Percentiles rank a stretch among this genome's conserved stretches.
Evolutionary conservation across 2,797 vertebrate species (phyloP).

Genomic region (Bovichtus diacanthus): DNA sequence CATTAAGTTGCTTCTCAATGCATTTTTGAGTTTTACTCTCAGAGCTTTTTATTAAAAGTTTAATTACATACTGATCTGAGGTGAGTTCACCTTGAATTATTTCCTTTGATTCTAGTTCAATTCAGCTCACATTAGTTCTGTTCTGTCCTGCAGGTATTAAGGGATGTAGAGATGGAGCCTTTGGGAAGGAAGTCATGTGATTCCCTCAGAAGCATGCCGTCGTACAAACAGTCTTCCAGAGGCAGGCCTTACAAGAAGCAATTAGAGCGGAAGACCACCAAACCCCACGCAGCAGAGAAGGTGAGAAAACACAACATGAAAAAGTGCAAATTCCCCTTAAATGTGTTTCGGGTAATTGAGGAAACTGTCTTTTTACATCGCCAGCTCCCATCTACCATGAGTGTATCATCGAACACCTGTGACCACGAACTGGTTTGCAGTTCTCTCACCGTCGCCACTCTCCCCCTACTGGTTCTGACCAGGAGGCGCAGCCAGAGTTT

Average conservation of each 20-base stretch:
- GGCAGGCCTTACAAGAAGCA: conserved; percentile 59
- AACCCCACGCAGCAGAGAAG: conserved; percentile 49
- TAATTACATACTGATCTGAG: background rate
- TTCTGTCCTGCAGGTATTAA: conserved; percentile 64
- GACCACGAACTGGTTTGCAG: conserved; percentile 77
- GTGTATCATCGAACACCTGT: conserved; percentile 53
- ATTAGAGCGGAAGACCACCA: conserved; percentile 36
- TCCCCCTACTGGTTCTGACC: conserved; percentile 69
- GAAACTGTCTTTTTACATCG: background rate
- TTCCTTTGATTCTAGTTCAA: background rate
- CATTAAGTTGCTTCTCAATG: background rate
- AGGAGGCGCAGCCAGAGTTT: conserved; percentile 72
- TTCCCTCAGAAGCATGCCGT: conserved; percentile 61
- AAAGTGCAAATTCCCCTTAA: background rate
- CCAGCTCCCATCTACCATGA: conserved; percentile 60
- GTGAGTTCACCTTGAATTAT: background rate
- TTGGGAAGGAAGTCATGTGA: conserved; percentile 54
- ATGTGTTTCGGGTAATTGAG: background rate
- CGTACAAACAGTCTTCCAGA: conserved; percentile 56
- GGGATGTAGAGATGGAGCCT: conserved; percentile 71
- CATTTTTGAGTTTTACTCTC: background rate
- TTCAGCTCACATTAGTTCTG: background rate
- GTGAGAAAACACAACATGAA: conserved; percentile 45
- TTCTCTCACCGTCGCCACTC: conserved; percentile 80
- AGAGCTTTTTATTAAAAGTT: background rate